Conservation (phyloP, 2,797 vertebrate species). For the Sebastes taczanowskii region DNA sequence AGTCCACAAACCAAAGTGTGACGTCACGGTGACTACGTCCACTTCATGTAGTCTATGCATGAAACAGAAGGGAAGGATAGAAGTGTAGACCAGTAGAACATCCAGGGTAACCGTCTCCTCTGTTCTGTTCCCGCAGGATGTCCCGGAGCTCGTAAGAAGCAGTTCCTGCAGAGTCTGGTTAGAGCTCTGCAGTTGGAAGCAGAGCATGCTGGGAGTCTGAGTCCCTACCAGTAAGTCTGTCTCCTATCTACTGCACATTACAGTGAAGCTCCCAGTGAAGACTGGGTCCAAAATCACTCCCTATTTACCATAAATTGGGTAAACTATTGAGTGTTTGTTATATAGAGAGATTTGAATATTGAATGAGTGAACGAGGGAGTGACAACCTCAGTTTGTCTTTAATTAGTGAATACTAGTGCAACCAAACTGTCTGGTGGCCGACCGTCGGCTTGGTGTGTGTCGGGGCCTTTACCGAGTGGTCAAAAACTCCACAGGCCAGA, state of each 20-base stretch:
- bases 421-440: no score
- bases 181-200: conserved; percentile 68
- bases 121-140: conserved; percentile 61
- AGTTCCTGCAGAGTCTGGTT: conserved; percentile 73
- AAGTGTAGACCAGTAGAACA: no score
- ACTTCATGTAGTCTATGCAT: no score
- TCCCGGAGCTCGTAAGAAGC: conserved; percentile 69
- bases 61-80: neutral
- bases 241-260: neutral
- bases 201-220: conserved; percentile 57
- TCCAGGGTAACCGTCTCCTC: neutral
- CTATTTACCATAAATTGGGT: neutral
- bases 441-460: no score
- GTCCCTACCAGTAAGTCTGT: conserved; percentile 47
- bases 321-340: neutral
- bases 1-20: no score
- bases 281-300: neutral
- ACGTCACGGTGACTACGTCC: no score
- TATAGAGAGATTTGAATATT: neutral
- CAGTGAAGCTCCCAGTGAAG: neutral
- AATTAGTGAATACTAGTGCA: neutral
- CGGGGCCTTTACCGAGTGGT: no score
- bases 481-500: no score
- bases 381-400: neutral
- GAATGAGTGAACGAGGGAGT: neutral